These are phyloP conservation scores for Petrocephalus zakoni DNA, from an alignment of 2,113 vertebrate species.

Conservation along the genomic window DNA sequence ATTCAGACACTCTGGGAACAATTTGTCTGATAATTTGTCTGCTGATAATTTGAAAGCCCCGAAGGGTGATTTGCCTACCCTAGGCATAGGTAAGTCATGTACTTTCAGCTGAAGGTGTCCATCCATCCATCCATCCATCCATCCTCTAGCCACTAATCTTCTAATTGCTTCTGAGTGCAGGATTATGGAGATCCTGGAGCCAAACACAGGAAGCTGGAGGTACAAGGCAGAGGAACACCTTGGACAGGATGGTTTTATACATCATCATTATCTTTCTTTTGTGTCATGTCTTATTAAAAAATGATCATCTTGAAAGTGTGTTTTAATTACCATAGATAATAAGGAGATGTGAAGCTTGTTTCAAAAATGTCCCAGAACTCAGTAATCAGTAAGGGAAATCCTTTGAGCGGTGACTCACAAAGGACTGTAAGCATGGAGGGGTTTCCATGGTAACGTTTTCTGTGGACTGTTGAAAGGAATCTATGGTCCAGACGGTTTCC, in stretches of 20 bases:
- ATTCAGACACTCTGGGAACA: not conserved
- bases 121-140: not conserved
- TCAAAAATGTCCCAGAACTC: not conserved
- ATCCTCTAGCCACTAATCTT: not conserved
- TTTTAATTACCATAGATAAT: not conserved
- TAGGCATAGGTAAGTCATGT: not conserved
- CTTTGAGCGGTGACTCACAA: constrained; percentile 30
- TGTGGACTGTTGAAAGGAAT: constrained; percentile 20
- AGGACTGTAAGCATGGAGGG: constrained; percentile 25
- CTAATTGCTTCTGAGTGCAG: not conserved
- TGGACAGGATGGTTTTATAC: not conserved
- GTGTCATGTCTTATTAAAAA: not conserved
- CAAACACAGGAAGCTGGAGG: not conserved
- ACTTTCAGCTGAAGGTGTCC: not conserved
- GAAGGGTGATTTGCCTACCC: not conserved
- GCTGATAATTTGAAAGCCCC: not conserved
- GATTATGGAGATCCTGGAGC: not conserved
- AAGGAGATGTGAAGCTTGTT: not conserved
- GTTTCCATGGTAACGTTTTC: constrained; percentile 43
- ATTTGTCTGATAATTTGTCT: not conserved
- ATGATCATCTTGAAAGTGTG: not conserved
- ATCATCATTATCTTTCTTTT: not conserved
- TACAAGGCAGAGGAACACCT: not conserved
- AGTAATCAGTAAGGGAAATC: constrained; percentile 29
- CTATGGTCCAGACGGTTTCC: not conserved